A percentile compares a stretch with the other conserved stretches of the same genome.
Conservation (phyloP, 2,113 vertebrate species). For the Oceanites oceanicus region DNA sequence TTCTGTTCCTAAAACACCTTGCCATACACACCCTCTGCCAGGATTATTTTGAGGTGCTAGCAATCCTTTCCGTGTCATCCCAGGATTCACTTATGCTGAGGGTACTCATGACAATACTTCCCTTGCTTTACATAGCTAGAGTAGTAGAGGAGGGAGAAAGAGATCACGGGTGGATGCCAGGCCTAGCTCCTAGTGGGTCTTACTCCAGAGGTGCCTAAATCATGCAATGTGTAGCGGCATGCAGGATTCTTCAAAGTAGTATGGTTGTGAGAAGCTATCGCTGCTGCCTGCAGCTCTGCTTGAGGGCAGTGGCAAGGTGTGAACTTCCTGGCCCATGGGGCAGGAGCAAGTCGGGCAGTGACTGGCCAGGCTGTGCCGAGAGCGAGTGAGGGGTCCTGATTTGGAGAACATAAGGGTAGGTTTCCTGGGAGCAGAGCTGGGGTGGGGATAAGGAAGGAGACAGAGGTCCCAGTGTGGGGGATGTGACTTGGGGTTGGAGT, state of each 20-base stretch:
- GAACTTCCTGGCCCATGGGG: neutral
- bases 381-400: neutral
- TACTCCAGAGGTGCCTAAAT: neutral
- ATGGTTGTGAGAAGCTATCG: neutral
- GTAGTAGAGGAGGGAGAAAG: neutral
- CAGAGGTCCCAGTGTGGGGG: neutral
- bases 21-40: neutral
- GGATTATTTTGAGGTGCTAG: neutral
- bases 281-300: neutral
- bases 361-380: neutral
- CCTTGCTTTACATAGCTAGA: neutral
- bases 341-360: neutral
- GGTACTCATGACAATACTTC: neutral
- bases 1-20: conserved; percentile 27
- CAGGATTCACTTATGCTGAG: neutral
- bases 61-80: neutral
- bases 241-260: neutral
- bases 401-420: neutral
- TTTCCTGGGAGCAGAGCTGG: neutral
- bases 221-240: neutral
- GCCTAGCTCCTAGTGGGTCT: neutral
- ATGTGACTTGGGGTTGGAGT: neutral
- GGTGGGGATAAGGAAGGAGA: neutral
- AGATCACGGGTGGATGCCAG: neutral
- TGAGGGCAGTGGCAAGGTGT: neutral